Evolutionary conservation across 53 echinoderm and acorn worm species (phyloP), one percentile per base, ranked within the genome.

Genomic region (Pentamera pediparva): DNA sequence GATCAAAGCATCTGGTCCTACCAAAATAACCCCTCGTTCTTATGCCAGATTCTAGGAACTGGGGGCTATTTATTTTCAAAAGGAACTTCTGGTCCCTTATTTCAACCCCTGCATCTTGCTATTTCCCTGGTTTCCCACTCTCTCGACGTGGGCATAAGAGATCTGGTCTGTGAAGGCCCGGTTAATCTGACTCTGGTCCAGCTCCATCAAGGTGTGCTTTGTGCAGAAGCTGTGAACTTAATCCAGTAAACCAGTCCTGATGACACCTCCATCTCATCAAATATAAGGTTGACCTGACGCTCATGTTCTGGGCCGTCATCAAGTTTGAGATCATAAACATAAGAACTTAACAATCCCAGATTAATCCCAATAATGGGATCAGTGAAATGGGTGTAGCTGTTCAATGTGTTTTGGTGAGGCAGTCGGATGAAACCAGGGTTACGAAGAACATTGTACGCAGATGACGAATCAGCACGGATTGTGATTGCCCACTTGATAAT

Each of bases 401-500:
- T 35, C 62, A 62, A n/a, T 6, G 62, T 62, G 6, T 19, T 62
- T 4, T 22, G 13, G 37, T 62, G 62, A 12, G 62, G 62, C 35
- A 62, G 19, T 4, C 6, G 4, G 6, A 62, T 18, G 20, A 15
- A 62, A 3, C 62, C 62, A 7, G 62, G 18, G 12, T 61, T 28
- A 12, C 61, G 10, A 8, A 61, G 61, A 11, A 61, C 12, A 10
- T 32, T 28, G 29, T 61, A 61, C 0, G 61, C 61, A 28, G 61
- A 5, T 5, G 61, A 8, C 9, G 61, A 61, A 32, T 32, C 33
- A 13, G 61, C 30, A 61, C 33, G 61, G 12, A 61, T 12, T 11
- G 61, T 34, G 12, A 32, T 61, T 61, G 61, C 61, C 61, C 61
- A 61, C 34, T 61, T 61, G 28, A 61, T 61, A 12, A 61, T 61